phyloP scores from a whole-genome alignment of 2,888 invertebrate genomes.

The Cylloceria caligata region DNA sequence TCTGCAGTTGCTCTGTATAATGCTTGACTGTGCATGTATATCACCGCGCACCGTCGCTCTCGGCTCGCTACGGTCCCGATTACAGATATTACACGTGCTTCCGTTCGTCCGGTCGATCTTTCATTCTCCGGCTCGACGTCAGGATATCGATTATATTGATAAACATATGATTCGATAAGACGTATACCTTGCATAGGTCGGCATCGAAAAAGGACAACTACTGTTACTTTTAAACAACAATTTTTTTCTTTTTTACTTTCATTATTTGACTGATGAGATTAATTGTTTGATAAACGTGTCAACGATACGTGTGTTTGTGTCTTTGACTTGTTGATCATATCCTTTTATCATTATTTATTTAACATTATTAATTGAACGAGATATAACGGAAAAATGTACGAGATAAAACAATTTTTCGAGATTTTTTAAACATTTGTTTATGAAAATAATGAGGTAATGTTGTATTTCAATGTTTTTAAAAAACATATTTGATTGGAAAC shows the following conservation, averaged over 20 bases:
- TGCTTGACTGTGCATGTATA: constrained; percentile 16
- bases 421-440: too few species aligned
- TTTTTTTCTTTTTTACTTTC: neutral
- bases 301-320: neutral
- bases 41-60: constrained; percentile 20
- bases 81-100: constrained; percentile 40
- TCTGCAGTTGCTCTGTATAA: constrained; percentile 47
- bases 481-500: too few species aligned
- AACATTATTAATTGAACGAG: too few species aligned
- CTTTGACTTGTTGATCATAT: neutral
- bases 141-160: constrained; percentile 31
- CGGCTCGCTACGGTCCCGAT: constrained; percentile 41
- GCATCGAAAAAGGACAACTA: neutral
- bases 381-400: too few species aligned
- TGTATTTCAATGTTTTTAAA: too few species aligned
- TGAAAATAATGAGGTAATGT: too few species aligned
- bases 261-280: neutral
- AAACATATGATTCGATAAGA: constrained; percentile 16
- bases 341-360: neutral
- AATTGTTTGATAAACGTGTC: neutral
- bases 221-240: neutral
- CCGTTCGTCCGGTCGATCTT: constrained; percentile 33
- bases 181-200: neutral
- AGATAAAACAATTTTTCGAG: too few species aligned
- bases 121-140: neutral